These are phyloP conservation scores for Tenthredo notha DNA, from an alignment of 2,888 invertebrate genomes.

Conservation along the genomic window DNA sequence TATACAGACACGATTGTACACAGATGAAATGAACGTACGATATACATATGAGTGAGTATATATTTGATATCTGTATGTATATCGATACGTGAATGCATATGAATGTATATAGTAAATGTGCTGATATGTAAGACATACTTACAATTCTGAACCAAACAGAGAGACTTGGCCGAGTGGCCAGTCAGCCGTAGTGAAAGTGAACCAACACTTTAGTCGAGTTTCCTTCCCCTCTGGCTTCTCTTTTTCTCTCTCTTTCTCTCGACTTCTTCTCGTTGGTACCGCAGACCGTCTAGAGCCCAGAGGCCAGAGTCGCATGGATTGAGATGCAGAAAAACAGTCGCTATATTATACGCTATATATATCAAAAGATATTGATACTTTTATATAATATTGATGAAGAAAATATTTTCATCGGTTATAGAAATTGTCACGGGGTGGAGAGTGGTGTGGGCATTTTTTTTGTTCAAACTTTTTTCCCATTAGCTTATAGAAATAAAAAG, in stretches of 20 bases:
- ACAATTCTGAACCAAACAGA: constrained; percentile 1
- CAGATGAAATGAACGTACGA: background rate
- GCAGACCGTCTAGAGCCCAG: constrained; percentile 26
- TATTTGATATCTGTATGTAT: background rate
- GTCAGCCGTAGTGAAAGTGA: constrained; percentile 47
- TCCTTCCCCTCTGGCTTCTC: constrained; percentile 25
- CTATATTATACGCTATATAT: background rate
- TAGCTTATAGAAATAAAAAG: background rate
- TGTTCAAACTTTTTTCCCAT: background rate
- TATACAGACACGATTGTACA: background rate
- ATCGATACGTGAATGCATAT: background rate
- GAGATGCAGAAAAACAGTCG: background rate
- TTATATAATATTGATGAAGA: background rate
- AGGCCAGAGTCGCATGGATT: background rate
- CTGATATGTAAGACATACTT: constrained; percentile 12
- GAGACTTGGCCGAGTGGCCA: constrained; percentile 30
- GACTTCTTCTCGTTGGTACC: background rate
- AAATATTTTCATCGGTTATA: background rate
- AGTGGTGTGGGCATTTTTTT: background rate
- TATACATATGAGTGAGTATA: background rate
- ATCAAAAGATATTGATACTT: background rate
- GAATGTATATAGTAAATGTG: constrained; percentile 4
- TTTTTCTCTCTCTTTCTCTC: constrained; percentile 8
- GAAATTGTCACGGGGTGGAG: background rate
- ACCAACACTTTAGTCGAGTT: constrained; percentile 47